Evolutionary conservation across 2,888 invertebrate genomes (phyloP).

Genomic region (Opisthograptis luteolata): DNA sequence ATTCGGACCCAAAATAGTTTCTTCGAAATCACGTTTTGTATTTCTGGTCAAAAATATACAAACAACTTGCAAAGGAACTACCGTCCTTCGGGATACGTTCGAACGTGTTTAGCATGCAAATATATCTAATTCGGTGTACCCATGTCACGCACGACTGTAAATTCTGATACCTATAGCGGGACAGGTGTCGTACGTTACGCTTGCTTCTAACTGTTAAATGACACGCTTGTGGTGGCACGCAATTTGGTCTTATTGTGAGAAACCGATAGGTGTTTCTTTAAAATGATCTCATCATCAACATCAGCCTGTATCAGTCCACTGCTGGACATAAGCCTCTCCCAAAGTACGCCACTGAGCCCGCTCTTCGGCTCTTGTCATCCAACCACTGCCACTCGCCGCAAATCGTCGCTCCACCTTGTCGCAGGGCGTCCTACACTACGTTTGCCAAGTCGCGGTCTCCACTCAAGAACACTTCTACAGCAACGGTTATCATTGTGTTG

Average conservation of each 20-base stretch:
- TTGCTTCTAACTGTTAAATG: constrained; percentile 6
- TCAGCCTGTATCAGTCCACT: no score
- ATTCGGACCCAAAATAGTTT: not conserved
- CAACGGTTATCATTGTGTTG: no score
- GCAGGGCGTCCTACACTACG: no score
- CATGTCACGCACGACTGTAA: constrained; percentile 22
- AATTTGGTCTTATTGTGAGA: not conserved
- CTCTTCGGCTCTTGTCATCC: no score
- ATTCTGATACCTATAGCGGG: constrained; percentile 17
- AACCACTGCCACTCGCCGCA: no score
- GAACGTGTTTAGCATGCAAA: constrained; percentile 17
- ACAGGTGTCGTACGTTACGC: constrained; percentile 17
- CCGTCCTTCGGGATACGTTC: not conserved
- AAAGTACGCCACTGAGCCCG: no score
- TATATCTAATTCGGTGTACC: constrained; percentile 11
- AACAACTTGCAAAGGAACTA: constrained; percentile 5
- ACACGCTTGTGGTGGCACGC: constrained; percentile 4
- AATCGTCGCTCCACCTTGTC: no score
- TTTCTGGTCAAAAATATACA: constrained; percentile 8
- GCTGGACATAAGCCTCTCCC: no score
- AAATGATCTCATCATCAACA: no score
- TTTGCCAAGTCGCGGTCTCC: no score
- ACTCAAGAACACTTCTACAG: no score
- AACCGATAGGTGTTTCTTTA: no score
- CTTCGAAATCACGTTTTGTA: not conserved